phyloP scores from a whole-genome alignment of 2,888 invertebrate genomes.

The Corythucha ciliata region DNA sequence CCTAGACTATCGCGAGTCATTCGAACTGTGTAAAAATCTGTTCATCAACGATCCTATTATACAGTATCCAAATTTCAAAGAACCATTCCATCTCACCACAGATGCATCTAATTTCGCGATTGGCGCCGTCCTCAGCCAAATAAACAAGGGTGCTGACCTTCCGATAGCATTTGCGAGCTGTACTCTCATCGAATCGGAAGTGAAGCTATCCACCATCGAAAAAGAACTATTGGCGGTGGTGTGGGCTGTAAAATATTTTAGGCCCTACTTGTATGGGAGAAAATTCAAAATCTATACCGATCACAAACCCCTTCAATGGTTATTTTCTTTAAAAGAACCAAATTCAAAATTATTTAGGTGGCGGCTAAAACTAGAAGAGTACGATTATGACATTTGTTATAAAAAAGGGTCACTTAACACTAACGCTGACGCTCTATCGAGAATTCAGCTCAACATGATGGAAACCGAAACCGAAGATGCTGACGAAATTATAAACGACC shows the following conservation, averaged over 20 bases:
- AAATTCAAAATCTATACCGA: constrained; percentile 1
- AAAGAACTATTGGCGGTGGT: constrained; percentile 4
- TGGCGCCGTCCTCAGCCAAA: constrained; percentile 26
- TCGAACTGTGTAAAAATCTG: constrained; percentile 21
- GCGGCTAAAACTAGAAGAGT: background rate
- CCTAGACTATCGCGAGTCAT: constrained; percentile 10
- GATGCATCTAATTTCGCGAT: constrained; percentile 36
- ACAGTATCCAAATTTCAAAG: constrained; percentile 37
- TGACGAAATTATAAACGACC: background rate
- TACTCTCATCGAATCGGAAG: constrained; percentile 35
- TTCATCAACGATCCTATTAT: constrained; percentile 21
- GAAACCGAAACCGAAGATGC: constrained; percentile 6
- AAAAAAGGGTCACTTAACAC: constrained; percentile 36
- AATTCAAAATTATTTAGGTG: constrained; percentile 12
- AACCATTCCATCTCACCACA: constrained; percentile 37
- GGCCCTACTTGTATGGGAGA: background rate
- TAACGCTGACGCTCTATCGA: constrained; percentile 37
- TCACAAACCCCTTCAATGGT: constrained; percentile 17
- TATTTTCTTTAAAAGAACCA: constrained; percentile 15
- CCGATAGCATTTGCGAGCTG: constrained; percentile 40
- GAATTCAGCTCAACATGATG: constrained; percentile 3
- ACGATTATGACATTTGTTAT: constrained; percentile 38
- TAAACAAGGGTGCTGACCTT: constrained; percentile 32
- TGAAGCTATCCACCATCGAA: background rate
- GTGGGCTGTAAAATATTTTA: constrained; percentile 5